Evolutionary conservation across 2,888 invertebrate species (phyloP).

Genomic region (Branchellion lobata): DNA sequence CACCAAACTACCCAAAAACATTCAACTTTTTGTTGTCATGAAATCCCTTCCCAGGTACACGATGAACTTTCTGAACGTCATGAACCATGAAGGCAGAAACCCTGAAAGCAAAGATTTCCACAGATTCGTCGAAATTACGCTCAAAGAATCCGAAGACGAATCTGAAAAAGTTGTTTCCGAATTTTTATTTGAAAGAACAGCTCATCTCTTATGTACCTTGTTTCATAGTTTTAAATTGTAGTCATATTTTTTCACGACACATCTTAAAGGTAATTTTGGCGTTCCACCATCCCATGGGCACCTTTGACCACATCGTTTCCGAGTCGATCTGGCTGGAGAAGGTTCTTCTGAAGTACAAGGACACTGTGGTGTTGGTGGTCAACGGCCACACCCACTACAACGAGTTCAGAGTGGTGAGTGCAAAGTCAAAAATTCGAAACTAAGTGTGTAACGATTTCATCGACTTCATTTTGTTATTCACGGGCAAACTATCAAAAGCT

Average conservation of each 20-base stretch:
- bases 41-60: slow-evolving; percentile 46
- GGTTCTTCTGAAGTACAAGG: slow-evolving; percentile 45
- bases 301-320: slow-evolving; percentile 41
- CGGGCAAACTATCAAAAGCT: no score
- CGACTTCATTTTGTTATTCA: no score
- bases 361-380: slow-evolving; percentile 49
- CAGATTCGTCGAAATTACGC: slow-evolving; percentile 9
- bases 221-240: no score
- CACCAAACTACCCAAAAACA: not conserved
- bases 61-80: slow-evolving; percentile 44
- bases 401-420: slow-evolving; percentile 48
- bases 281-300: slow-evolving; percentile 49
- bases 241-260: no score
- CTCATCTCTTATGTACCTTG: no score
- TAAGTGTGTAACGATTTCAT: no score
- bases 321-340: slow-evolving; percentile 36
- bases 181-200: no score
- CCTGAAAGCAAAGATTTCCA: slow-evolving; percentile 15
- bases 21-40: no score
- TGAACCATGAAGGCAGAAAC: slow-evolving; percentile 39
- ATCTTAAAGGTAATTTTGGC: slow-evolving; percentile 48
- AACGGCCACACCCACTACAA: slow-evolving; percentile 51
- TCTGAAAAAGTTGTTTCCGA: slow-evolving; percentile 39
- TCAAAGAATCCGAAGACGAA: slow-evolving; percentile 38
- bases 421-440: no score